These are phyloP conservation scores for Meandrina meandrites DNA, from an alignment of 92 coral and sea anemone genomes.

Conservation along the genomic window DNA sequence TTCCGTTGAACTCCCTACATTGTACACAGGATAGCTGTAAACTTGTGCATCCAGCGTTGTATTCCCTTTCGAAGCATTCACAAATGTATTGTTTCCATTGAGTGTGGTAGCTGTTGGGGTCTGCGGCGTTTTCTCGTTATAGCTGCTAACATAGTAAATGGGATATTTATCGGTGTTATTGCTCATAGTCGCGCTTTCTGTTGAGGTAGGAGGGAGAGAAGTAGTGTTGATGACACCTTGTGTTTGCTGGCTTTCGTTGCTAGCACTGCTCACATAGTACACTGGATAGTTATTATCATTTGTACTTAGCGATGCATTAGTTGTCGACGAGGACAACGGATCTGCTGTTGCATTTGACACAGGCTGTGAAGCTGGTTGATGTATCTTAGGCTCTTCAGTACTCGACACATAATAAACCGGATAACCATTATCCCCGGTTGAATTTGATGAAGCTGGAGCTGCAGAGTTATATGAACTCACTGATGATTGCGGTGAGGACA, in stretches of 20 bases:
- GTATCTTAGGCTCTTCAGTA: background rate
- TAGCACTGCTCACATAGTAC: constrained; percentile 4
- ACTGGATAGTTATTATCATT: constrained; percentile 13
- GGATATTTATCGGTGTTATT: constrained; percentile 9
- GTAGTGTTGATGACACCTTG: background rate
- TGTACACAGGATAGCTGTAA: background rate
- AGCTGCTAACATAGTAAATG: constrained; percentile 28
- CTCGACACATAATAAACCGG: constrained; percentile 33
- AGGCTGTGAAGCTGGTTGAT: background rate
- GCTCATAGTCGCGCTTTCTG: background rate
- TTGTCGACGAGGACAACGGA: background rate
- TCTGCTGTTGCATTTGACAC: constrained; percentile 3
- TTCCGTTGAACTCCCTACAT: background rate
- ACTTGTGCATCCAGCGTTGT: background rate
- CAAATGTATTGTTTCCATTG: background rate
- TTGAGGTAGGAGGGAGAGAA: background rate
- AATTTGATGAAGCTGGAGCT: background rate
- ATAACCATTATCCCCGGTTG: constrained; percentile 6
- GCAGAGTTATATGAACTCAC: background rate
- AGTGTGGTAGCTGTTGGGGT: background rate
- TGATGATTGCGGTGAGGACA: background rate
- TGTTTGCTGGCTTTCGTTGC: background rate
- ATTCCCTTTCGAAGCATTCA: background rate
- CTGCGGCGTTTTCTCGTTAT: constrained; percentile 9
- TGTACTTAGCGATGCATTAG: background rate